Base-by-base conservation (phyloP, 2,797 vertebrate genomes). In the Alfaro cultratus region DNA sequence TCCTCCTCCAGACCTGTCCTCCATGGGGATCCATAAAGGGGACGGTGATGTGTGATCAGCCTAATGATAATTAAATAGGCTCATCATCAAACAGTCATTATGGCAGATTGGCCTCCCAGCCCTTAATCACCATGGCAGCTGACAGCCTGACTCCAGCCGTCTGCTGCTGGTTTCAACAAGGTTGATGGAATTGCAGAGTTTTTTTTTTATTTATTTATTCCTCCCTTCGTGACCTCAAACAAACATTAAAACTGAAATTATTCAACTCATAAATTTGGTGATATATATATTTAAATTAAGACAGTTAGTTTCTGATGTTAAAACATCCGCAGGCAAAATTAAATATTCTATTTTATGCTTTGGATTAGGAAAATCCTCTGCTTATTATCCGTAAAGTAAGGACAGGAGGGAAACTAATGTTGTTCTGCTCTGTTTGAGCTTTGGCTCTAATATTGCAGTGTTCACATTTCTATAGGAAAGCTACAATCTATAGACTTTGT, bases 51-150 rank as follows among this genome's bases (percentile, higher is more conserved):
- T 87, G 79, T 72, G 86, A 86, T 89, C 71, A 70, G 79, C 78
- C 76, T 88, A 87, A 93, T 87, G 80, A 88, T 87, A 92, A 94
- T 90, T 83, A 88, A 90, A 92, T 85, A 76, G 87, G 68, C 83
- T 88, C 87, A 89, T 89, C 85, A 91, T 93, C 85, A 92, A 90
- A 88, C 83, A 89, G 78, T 89, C 80, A 87, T 91, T 90, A 90
- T 12, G 67, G 86, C 78, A 80, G 78, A 85, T 83, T 87, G 88
- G 77, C 83, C 83, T 83, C 71, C 72, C 80, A 81, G 84, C 83
- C 81, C 85, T 83, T 51, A 73, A n/a, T 88, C 75, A 85, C 75
- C 88, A 75, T 81, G 79, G 85, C 84, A 83, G 80, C 79, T 76
- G 86, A 88, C 81, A 80, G 64, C 60, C 79, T 73, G 87, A 89